phyloP scores from a whole-genome alignment of 2,888 invertebrate species.

The Xestoiulus laeticollis region DNA sequence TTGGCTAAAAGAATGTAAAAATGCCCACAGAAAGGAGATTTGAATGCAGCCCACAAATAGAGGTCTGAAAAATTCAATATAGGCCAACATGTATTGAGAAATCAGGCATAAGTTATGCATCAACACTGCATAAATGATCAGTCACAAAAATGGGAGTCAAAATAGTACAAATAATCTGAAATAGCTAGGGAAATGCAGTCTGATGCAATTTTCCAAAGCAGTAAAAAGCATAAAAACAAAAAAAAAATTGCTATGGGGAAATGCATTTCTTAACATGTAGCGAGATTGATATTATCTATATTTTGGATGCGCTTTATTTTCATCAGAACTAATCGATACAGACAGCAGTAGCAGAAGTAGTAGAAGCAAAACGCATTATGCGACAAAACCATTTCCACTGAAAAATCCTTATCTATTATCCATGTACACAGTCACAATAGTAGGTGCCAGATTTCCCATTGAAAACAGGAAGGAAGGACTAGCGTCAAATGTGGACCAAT shows the following conservation, averaged over 20 bases:
- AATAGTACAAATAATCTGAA: background rate
- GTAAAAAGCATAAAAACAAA: background rate
- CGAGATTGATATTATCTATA: constrained; percentile 3
- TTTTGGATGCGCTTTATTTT: constrained; percentile 35
- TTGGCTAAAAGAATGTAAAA: background rate
- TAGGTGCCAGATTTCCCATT: constrained; percentile 38
- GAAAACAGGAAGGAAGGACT: constrained; percentile 32
- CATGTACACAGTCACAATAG: constrained; percentile 13
- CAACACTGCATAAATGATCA: background rate
- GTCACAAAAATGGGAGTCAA: background rate
- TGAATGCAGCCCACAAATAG: background rate
- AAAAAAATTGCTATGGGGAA: constrained; percentile 2
- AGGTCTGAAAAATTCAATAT: background rate
- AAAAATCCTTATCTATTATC: constrained; percentile 9
- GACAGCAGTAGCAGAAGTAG: background rate
- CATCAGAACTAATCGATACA: constrained; percentile 34
- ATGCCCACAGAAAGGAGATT: background rate
- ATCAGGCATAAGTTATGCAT: background rate
- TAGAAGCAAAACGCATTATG: constrained; percentile 13
- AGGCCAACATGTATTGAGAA: background rate
- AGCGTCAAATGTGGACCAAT: constrained; percentile 28
- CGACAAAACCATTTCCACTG: background rate
- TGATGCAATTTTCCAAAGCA: constrained; percentile 23
- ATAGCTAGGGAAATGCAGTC: background rate
- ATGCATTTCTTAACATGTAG: background rate